Evolutionary conservation across 1,140 invertebrate genomes (phyloP).

Genomic region (Andricus grossulariae): DNA sequence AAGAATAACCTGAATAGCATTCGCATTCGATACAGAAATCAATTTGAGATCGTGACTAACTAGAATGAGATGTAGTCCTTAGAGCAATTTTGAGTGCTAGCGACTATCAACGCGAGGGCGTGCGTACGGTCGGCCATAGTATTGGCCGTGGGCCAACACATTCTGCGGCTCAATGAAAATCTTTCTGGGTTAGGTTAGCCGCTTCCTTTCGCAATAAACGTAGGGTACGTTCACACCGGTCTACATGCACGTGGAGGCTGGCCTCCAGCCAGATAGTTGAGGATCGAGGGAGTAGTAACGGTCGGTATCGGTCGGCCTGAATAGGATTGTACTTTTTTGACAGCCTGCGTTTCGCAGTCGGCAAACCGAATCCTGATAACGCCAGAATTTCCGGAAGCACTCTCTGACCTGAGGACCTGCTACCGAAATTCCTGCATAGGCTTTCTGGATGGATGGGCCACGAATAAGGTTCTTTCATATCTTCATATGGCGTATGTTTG

Average conservation of each 20-base stretch:
- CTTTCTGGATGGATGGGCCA: constrained; percentile 1
- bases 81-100: constrained; percentile 46
- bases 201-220: constrained; percentile 66
- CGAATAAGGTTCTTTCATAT: background rate
- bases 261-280: constrained; percentile 56
- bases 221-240: constrained; percentile 68
- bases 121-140: constrained; percentile 65
- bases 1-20: constrained; percentile 38
- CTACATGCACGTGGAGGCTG: constrained; percentile 55
- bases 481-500: background rate
- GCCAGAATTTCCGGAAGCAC: constrained; percentile 30
- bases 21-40: constrained; percentile 56
- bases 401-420: constrained; percentile 25
- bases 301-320: constrained; percentile 64
- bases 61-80: constrained; percentile 42
- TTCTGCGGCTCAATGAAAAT: constrained; percentile 73
- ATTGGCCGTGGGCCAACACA: constrained; percentile 70
- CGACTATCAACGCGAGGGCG: constrained; percentile 55
- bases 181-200: constrained; percentile 72
- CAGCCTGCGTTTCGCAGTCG: constrained; percentile 43
- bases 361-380: constrained; percentile 51
- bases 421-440: background rate
- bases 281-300: constrained; percentile 60
- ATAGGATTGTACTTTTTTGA: constrained; percentile 44
- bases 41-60: constrained; percentile 45